Evolutionary conservation across 2,113 vertebrate genomes (phyloP).

Genomic region (Amphiprion percula): DNA sequence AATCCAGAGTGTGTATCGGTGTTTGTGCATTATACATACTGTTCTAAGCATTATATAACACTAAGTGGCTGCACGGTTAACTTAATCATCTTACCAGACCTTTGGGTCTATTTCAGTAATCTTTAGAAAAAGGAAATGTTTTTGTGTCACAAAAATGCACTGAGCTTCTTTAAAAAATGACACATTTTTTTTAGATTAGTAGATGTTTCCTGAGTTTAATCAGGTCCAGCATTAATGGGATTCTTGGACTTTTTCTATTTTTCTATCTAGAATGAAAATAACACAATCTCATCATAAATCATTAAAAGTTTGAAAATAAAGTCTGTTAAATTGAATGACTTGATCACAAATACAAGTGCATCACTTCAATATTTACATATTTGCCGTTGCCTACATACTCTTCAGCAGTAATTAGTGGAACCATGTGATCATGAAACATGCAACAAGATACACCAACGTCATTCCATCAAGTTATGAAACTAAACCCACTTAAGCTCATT

Average conservation of each 20-base stretch:
- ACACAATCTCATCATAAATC: not conserved
- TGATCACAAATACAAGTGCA: not conserved
- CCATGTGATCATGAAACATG: constrained; percentile 4
- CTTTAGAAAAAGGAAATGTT: not conserved
- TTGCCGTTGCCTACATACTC: accelerated
- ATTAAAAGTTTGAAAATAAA: not conserved
- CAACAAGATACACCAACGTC: not conserved
- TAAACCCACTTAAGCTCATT: not conserved
- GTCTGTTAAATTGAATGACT: not conserved
- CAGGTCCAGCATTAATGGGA: not conserved
- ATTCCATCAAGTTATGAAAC: constrained; percentile 8
- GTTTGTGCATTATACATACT: not conserved
- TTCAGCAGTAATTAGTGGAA: constrained; percentile 7
- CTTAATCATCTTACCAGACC: constrained; percentile 31
- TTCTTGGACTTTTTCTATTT: not conserved
- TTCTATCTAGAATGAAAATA: not conserved
- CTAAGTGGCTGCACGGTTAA: not conserved
- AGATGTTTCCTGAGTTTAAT: not conserved
- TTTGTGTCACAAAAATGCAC: not conserved
- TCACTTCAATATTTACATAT: not conserved
- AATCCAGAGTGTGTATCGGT: constrained; percentile 10
- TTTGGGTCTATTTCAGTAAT: not conserved
- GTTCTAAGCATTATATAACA: constrained; percentile 13
- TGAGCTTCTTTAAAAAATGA: not conserved
- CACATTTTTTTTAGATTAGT: not conserved